Base-by-base conservation (phyloP, 1,140 invertebrate species). In the Drosophila athabasca region DNA sequence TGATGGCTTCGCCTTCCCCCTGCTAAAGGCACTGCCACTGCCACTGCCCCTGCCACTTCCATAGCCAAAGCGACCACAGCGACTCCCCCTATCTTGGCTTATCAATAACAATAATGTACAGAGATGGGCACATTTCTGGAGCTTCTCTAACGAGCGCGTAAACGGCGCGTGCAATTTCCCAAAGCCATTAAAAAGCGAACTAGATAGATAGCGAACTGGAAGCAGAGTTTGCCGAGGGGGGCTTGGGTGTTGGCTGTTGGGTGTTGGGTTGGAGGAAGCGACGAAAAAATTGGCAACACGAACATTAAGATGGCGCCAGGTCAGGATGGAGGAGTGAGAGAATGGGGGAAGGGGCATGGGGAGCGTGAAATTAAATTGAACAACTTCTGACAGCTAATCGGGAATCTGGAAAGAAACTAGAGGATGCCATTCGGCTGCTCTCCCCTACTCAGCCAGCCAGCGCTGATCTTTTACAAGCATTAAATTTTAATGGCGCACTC, bases 331-430 rank as follows among this genome's bases (percentile, higher is more conserved):
- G 17, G 19, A 35, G 15, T 6, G 29, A 5, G 1, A 11, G 35
- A 5, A 24, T 26, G 55, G 43, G 7, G 5, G 24, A 3, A 3
- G 13, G 26, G 35, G 22, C 9, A 43, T 13, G 24, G 24, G 41
- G 41, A 69, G 82, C 74, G 62, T 78, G 75, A 83, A 87, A 88
- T 88, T 76, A 88, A 83, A 88, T 89, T 89, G 83, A 88, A 83
- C 83, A 88, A 83, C 83, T 89, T 88, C 87, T 88, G 83, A 88
- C 83, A 89, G 83, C 83, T 88, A 88, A 88, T 87, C 78, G 48
- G 55, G 51, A 41, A 73, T 61, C 62, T 35, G 26, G 69, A 51
- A 64, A 75, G 66, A 24, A 43, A 46, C 55, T 41, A 22, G 15
- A 31, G 61, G 8, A 13, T 35, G 24, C 17, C 58, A n/a, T 45